Conservation (phyloP, 2,797 vertebrate genomes). For the Alcedo quadribrachys region DNA sequence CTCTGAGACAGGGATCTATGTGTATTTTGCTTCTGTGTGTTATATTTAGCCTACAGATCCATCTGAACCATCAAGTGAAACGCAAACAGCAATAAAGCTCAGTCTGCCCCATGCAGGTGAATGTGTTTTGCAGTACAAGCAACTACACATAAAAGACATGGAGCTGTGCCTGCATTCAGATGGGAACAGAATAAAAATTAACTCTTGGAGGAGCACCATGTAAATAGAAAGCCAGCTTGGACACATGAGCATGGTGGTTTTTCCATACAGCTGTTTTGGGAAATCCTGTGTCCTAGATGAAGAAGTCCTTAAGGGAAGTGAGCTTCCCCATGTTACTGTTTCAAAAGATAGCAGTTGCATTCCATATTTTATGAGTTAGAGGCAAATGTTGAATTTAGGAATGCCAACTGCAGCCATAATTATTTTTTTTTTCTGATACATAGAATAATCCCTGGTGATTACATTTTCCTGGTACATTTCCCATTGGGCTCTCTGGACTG, state of each 20-base stretch:
- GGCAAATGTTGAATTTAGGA: constrained; percentile 1
- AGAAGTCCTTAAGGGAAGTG: not conserved
- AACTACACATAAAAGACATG: not conserved
- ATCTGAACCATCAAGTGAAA: not conserved
- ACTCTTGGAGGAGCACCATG: fast-evolving
- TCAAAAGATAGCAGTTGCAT: not conserved
- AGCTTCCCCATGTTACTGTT: not conserved
- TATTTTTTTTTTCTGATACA: not conserved
- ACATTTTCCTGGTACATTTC: constrained; percentile 44
- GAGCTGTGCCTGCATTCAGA: not conserved
- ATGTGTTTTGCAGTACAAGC: not conserved
- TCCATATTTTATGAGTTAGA: not conserved
- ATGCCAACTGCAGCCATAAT: not conserved
- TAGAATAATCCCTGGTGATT: constrained; percentile 36
- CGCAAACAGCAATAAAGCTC: fast-evolving
- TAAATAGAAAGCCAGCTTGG: not conserved
- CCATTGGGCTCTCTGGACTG: not conserved
- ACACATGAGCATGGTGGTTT: not conserved
- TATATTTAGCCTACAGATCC: not conserved
- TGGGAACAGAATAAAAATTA: not conserved
- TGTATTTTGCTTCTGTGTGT: not conserved
- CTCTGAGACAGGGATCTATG: not conserved
- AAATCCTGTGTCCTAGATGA: not conserved
- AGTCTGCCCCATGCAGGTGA: not conserved
- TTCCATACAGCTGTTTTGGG: fast-evolving